Percentiles rank a stretch among this genome's conserved stretches.
Evolutionary conservation across 1,140 invertebrate species (phyloP).

Genomic region (Homalodisca vitripennis): DNA sequence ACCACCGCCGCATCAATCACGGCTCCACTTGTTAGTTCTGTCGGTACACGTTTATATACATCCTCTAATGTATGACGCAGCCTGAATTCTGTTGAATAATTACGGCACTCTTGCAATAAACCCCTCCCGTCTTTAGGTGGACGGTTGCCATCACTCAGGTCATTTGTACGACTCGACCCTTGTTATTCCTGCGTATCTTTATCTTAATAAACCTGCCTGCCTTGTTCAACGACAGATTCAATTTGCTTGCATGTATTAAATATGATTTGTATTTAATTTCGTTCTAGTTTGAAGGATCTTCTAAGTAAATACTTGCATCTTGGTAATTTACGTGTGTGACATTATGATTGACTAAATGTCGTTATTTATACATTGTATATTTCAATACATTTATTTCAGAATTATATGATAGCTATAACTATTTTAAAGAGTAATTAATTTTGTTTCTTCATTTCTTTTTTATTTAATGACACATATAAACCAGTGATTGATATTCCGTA

Average conservation of each 20-base stretch:
- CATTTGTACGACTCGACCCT: background rate
- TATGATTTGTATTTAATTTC: too few species aligned
- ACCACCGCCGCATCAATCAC: slow-evolving; percentile 4
- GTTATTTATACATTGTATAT: too few species aligned
- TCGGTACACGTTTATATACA: slow-evolving; percentile 15
- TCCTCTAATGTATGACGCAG: slow-evolving; percentile 15
- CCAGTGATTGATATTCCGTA: too few species aligned
- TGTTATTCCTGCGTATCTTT: background rate
- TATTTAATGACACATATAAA: too few species aligned
- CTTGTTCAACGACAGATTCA: background rate
- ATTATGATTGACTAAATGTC: too few species aligned
- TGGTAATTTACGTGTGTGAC: too few species aligned
- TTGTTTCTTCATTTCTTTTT: too few species aligned
- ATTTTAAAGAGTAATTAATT: too few species aligned
- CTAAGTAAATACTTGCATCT: too few species aligned
- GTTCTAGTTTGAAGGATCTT: too few species aligned
- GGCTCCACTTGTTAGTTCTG: background rate
- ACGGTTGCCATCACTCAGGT: slow-evolving; percentile 2
- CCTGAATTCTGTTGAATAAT: background rate
- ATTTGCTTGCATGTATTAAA: background rate
- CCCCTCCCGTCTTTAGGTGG: background rate
- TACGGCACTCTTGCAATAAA: background rate
- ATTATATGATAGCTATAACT: too few species aligned
- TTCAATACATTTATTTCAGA: too few species aligned
- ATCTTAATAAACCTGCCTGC: slow-evolving; percentile 1